Percentiles rank a stretch among this genome's conserved stretches.
These are phyloP conservation scores for Ameiurus melas DNA, from an alignment of 2,113 vertebrate species.

Conservation along the genomic window DNA sequence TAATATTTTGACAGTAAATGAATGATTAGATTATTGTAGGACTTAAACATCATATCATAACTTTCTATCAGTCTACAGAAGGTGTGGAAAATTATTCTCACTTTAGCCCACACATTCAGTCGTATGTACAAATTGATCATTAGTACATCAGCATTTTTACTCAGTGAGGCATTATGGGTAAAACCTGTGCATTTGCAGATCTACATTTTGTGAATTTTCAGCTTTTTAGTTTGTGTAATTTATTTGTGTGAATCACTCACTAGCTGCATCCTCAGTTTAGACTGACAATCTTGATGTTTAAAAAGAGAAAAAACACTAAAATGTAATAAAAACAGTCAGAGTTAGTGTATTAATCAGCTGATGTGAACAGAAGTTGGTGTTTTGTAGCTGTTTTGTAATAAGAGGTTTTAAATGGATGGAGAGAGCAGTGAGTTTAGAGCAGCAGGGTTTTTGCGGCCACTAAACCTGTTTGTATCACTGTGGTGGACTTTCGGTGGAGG, in stretches of 20 bases:
- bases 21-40: background rate
- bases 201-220: background rate
- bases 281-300: too few relatives aligned
- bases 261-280: too few relatives aligned
- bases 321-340: too few relatives aligned
- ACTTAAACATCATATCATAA: background rate
- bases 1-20: background rate
- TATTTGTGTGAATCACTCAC: background rate
- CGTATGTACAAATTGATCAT: too few relatives aligned
- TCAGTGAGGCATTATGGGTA: background rate
- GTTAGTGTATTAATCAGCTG: too few relatives aligned
- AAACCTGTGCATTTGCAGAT: background rate
- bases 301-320: too few relatives aligned
- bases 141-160: background rate
- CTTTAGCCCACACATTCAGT: too few relatives aligned
- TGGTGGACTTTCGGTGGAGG: slow-evolving; percentile 4
- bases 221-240: background rate
- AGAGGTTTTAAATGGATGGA: too few relatives aligned
- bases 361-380: too few relatives aligned
- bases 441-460: too few relatives aligned
- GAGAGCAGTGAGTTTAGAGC: too few relatives aligned
- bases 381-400: too few relatives aligned
- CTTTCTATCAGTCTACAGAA: background rate
- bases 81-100: background rate
- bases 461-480: slow-evolving; percentile 25